Conservation (phyloP, 2,797 vertebrate species). For the Pipistrellus kuhlii region DNA sequence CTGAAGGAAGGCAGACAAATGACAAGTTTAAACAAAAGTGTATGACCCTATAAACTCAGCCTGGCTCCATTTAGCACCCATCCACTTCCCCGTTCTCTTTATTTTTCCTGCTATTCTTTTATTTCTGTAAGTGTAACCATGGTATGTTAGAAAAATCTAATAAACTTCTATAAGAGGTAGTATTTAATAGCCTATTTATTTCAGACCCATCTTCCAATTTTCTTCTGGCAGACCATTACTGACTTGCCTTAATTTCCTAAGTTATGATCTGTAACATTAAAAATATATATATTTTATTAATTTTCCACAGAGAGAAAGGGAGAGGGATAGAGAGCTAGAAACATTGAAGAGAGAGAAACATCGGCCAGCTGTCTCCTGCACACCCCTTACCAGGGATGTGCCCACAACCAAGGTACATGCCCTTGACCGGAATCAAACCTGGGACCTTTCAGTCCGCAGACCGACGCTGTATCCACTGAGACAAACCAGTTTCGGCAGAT, state of each 20-base stretch:
- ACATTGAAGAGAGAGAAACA: too few species aligned
- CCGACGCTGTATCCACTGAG: too few species aligned
- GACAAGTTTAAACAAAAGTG: constrained; percentile 31
- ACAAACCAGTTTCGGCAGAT: too few species aligned
- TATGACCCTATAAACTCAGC: neutral
- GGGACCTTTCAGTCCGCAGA: too few species aligned
- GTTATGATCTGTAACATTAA: constrained; percentile 23
- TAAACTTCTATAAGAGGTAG: neutral
- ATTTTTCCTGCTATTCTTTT: neutral
- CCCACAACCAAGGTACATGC: too few species aligned
- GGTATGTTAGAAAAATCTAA: neutral
- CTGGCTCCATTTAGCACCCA: neutral
- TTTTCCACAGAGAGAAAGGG: too few species aligned
- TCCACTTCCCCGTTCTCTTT: neutral
- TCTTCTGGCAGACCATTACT: neutral
- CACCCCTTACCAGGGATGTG: too few species aligned
- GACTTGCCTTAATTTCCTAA: constrained; percentile 1
- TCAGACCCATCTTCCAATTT: neutral
- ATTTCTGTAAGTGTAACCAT: neutral
- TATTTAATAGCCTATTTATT: constrained; percentile 42
- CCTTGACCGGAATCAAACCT: too few species aligned
- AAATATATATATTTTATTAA: too few species aligned
- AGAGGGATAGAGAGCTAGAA: too few species aligned
- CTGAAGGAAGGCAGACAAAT: constrained; percentile 9
- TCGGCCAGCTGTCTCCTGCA: too few species aligned